Percentiles rank a stretch among this genome's conserved stretches.
phyloP scores from a whole-genome alignment of 2,797 vertebrate genomes.

The Arrhamphus sclerolepis region DNA sequence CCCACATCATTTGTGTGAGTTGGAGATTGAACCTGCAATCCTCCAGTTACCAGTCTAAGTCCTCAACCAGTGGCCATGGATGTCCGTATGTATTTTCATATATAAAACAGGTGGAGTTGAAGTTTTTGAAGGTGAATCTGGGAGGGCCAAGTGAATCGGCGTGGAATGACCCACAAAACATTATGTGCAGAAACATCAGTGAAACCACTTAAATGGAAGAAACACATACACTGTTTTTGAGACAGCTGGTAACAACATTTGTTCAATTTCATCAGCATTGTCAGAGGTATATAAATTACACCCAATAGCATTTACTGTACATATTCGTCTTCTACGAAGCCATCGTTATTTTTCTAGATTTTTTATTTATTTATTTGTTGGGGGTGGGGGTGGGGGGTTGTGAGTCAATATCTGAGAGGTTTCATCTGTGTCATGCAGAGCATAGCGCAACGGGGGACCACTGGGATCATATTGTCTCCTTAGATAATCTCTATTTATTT shows the following conservation, averaged over 20 bases:
- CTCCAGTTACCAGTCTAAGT: no score
- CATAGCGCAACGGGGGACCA: slow-evolving; percentile 40
- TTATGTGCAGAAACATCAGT: slow-evolving; percentile 18
- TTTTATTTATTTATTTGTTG: slow-evolving; percentile 18
- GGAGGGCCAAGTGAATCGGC: no score
- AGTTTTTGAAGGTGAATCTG: no score
- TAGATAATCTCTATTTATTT: slow-evolving; percentile 82
- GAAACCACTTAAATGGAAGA: slow-evolving; percentile 23
- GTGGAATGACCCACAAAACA: no score
- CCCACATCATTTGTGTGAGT: no score
- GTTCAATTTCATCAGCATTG: slow-evolving; percentile 2
- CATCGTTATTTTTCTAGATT: background rate
- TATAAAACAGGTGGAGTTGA: no score
- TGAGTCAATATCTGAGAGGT: slow-evolving; percentile 45
- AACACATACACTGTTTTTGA: background rate
- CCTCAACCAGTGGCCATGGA: no score
- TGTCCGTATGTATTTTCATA: no score
- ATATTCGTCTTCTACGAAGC: slow-evolving; percentile 15
- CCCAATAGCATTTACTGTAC: slow-evolving; percentile 9
- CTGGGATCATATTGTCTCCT: slow-evolving; percentile 70
- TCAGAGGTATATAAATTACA: background rate
- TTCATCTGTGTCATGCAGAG: slow-evolving; percentile 58
- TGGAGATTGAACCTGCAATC: no score
- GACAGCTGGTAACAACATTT: slow-evolving; percentile 13
- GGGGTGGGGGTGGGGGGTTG: no score